Evolutionary conservation across 2,888 invertebrate species (phyloP), one percentile per base, ranked within the genome.

Genomic region (Idaea dimidiata): DNA sequence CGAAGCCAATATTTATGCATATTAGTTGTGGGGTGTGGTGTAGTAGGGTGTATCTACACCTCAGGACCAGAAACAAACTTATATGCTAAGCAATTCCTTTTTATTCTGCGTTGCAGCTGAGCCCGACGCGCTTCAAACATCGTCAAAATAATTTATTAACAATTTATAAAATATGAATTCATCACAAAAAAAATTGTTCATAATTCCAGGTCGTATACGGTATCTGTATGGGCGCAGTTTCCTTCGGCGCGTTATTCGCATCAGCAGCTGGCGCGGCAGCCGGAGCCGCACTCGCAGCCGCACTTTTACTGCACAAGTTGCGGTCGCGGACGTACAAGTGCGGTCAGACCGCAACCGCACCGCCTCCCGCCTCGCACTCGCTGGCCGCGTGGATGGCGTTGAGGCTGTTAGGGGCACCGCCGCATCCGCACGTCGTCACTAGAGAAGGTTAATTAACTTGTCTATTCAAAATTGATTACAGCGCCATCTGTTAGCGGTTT

Each of bases 161-260:
- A n/a, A n/a, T n/a, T n/a, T n/a, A n/a, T n/a, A n/a, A n/a, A n/a
- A n/a, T n/a, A n/a, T n/a, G n/a, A n/a, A n/a, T n/a, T n/a, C n/a
- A n/a, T n/a, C n/a, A n/a, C n/a, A n/a, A n/a, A n/a, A n/a, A n/a
- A 54, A 16, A 16, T 55, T 16, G 5, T 8, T 55, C 7, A 7
- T 16, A 4, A 16, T 56, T 70, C 1, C 73, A 91, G 91, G 97
- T 97, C 0, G 97, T 98, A 7, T 98, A 98, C 83, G 97, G 97
- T 33, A 97, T 98, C 60, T 98, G 97, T 78, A 95, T 98, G 93
- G 97, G 97, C 0, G 96, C 97, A 24, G 96, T 97, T 0, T 97
- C 97, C 31, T 98, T 98, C 83, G 97, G 97, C 73, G 95, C 97
- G 5, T 93, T 98, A 16, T 98, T 98, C 87, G 96, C 97, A 60